These are phyloP conservation scores for Ceraclea dissimilis DNA, from an alignment of 2,888 invertebrate genomes.

Conservation along the genomic window DNA sequence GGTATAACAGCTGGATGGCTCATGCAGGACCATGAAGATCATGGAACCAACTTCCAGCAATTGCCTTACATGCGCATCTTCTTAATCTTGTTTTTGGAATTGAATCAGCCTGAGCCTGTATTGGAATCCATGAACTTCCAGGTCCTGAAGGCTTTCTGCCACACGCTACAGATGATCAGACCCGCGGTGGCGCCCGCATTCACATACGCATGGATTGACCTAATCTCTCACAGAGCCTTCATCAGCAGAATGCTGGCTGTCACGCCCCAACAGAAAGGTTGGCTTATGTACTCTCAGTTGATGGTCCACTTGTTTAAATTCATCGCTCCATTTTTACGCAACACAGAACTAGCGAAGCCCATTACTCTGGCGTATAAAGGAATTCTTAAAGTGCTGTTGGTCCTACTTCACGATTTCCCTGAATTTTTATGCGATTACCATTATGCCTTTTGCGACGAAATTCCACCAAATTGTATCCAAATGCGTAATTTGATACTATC, in stretches of 20 bases:
- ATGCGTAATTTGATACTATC: constrained; percentile 97
- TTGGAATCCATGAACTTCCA: constrained; percentile 92
- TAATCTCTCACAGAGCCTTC: constrained; percentile 94
- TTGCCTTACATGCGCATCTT: constrained; percentile 96
- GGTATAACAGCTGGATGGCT: constrained; percentile 95
- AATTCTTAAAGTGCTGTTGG: constrained; percentile 86
- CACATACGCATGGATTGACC: constrained; percentile 96
- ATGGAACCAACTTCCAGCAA: constrained; percentile 88
- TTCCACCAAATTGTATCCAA: constrained; percentile 98
- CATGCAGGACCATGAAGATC: constrained; percentile 91
- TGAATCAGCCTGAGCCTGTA: constrained; percentile 89
- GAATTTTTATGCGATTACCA: constrained; percentile 99
- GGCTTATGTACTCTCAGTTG: constrained; percentile 96
- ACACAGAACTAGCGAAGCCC: constrained; percentile 92
- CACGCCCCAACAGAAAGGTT: constrained; percentile 90
- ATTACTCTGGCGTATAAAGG: constrained; percentile 94
- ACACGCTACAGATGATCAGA: constrained; percentile 86
- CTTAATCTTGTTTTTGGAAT: constrained; percentile 92
- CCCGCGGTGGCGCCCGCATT: constrained; percentile 94
- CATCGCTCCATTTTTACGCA: constrained; percentile 92
- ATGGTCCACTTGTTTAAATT: constrained; percentile 94
- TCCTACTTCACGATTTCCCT: constrained; percentile 96
- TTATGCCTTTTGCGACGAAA: constrained; percentile 98
- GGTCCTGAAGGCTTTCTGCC: constrained; percentile 92
- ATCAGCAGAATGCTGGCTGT: constrained; percentile 87